Evolutionary conservation across 35 echinoderm and acorn worm genomes (phyloP), one percentile per base, ranked within the genome.

Genomic region (Apostichopus californicus): DNA sequence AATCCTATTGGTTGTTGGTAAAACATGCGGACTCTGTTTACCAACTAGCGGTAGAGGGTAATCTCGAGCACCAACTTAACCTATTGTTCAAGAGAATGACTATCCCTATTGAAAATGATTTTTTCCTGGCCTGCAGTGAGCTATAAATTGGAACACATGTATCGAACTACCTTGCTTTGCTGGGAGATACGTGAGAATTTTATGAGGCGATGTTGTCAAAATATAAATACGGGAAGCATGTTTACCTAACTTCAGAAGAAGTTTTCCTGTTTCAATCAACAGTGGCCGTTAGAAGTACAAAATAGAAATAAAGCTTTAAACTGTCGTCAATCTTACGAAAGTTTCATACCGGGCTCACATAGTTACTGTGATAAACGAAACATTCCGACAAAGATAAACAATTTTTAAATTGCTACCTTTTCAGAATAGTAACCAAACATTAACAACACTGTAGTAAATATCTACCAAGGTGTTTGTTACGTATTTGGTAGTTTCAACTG

Each of bases 1-100:
- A 56, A 6, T 18, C 80, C 55, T 9, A 83, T 83, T 83, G 80
- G 80, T 56, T 83, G 80, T n/a, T 83, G 24, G 46, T 34, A 17
- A 56, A 83, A 68, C 64, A 68, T 14, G 11, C 64, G 11, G 18
- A 46, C 34, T 46, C 34, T 46, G 34, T 46, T 46, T 46, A 46
- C 34, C 18, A 68, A 9, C 9, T 68, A 18, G 64, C 11, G 4
- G 64, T 3, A 68, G 18, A 68, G 64, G 64, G 64, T 68, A 68
- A 68, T 68, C 64, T 68, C 64, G 64, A 68, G 11, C 7, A 46
- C 34, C 34, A 46, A 46, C 34, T 0, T 3, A 46, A 46, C 34
- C 34, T 11, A 68, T 14, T 68, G 64, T 8, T 68, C 64, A 46
- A 46, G 34, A 46, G 34, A 46, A 46, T 46, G 34, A 46, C 34